Evolutionary conservation across 2,888 invertebrate species (phyloP).

Genomic region (Alitta virens): DNA sequence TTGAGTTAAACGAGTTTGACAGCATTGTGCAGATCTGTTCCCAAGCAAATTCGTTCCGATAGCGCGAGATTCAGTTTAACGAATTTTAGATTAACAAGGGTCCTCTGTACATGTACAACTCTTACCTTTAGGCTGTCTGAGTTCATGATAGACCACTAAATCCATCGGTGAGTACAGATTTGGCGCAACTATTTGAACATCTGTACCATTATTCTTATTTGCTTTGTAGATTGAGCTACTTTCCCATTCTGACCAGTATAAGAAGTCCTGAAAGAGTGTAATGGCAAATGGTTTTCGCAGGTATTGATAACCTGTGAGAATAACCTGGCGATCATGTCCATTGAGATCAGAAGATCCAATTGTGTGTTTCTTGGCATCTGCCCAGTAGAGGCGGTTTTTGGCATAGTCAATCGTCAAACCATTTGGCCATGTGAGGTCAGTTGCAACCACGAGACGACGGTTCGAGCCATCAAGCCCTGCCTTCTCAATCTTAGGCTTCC

Average conservation of each 20-base stretch:
- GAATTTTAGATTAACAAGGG: too few species aligned
- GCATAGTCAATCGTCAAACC: too few species aligned
- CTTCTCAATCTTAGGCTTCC: too few species aligned
- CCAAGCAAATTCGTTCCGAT: too few species aligned
- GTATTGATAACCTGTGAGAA: conserved; percentile 66
- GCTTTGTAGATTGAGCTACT: conserved; percentile 87
- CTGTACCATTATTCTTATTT: conserved; percentile 76
- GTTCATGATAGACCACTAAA: conserved; percentile 91
- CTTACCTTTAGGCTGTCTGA: conserved; percentile 90
- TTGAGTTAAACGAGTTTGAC: too few species aligned
- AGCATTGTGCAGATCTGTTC: too few species aligned
- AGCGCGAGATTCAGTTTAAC: too few species aligned
- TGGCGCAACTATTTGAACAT: conserved; percentile 62
- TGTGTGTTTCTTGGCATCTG: conserved; percentile 85
- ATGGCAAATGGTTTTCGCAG: conserved; percentile 94
- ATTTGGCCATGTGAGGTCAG: too few species aligned
- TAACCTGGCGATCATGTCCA: conserved; percentile 70
- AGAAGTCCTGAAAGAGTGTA: conserved; percentile 93
- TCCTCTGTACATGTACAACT: too few species aligned
- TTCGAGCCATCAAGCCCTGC: too few species aligned
- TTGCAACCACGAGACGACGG: too few species aligned
- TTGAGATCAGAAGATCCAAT: conserved; percentile 88
- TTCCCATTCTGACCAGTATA: conserved; percentile 99
- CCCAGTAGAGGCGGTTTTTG: conserved; percentile 88
- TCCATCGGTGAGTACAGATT: conserved; percentile 75